phyloP scores from a whole-genome alignment of 2,888 invertebrate species.

The Silvanus unidentatus region DNA sequence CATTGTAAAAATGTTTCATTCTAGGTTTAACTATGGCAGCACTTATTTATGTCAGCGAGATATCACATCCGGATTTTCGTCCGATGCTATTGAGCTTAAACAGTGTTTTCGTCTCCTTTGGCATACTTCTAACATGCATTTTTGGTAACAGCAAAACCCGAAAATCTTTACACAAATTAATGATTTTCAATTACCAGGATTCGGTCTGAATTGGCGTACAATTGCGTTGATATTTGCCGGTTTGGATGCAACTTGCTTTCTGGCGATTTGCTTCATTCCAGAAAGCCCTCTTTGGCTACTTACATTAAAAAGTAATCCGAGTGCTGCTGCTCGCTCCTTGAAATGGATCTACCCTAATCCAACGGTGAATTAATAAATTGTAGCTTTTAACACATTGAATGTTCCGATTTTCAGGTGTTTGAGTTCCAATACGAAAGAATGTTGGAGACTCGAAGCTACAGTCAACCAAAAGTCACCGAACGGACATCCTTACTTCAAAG shows the following conservation, averaged over 20 bases:
- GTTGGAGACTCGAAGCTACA: neutral
- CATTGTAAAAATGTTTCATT: too few species aligned
- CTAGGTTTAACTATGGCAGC: conserved; percentile 50
- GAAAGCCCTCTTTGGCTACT: conserved; percentile 57
- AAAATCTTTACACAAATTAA: neutral
- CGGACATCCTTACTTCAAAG: conserved; percentile 17
- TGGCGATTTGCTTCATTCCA: conserved; percentile 46
- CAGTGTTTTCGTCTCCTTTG: conserved; percentile 54
- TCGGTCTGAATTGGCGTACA: conserved; percentile 48
- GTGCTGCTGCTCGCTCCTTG: conserved; percentile 41
- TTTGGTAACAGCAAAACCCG: too few species aligned
- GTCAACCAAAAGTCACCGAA: conserved; percentile 20
- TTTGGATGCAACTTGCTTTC: conserved; percentile 38
- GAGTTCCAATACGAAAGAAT: conserved; percentile 22
- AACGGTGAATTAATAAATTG: too few species aligned
- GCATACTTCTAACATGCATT: conserved; percentile 52
- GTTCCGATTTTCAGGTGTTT: conserved; percentile 19
- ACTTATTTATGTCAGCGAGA: conserved; percentile 55
- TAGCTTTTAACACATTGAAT: too few species aligned
- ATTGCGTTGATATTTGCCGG: conserved; percentile 47
- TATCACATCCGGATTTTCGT: conserved; percentile 50
- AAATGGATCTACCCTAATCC: conserved; percentile 47
- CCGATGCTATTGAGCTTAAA: conserved; percentile 53
- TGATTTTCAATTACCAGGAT: conserved; percentile 28
- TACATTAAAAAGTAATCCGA: conserved; percentile 41